Percentiles rank a stretch among this genome's conserved stretches.
phyloP scores from a whole-genome alignment of 2,888 invertebrate species.

The Melipona beecheii region DNA sequence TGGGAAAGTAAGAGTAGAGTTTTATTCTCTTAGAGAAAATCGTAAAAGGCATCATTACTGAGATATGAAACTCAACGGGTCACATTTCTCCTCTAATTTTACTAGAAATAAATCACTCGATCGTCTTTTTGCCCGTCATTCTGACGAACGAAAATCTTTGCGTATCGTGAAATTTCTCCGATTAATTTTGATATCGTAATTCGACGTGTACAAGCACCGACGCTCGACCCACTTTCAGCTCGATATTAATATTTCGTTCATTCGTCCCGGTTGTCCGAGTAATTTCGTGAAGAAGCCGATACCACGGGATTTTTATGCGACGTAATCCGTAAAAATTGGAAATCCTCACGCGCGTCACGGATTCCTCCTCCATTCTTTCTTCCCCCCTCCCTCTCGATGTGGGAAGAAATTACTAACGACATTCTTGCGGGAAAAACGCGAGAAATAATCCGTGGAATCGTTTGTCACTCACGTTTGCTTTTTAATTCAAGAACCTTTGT shows the following conservation, averaged over 20 bases:
- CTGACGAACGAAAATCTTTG: background rate
- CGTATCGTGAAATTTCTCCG: background rate
- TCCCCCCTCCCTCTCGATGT: background rate
- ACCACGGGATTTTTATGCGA: background rate
- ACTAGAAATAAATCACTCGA: background rate
- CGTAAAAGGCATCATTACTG: too few species aligned
- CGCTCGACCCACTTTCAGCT: constrained; percentile 23
- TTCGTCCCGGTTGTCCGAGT: constrained; percentile 16
- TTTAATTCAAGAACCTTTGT: background rate
- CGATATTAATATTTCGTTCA: constrained; percentile 24
- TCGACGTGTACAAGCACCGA: background rate
- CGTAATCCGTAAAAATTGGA: constrained; percentile 38
- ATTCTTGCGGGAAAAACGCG: constrained; percentile 13
- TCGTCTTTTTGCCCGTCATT: too few species aligned
- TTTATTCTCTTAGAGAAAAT: too few species aligned
- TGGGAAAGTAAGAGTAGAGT: too few species aligned
- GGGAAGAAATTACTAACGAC: constrained; percentile 24
- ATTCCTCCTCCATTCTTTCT: background rate
- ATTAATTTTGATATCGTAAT: constrained; percentile 9
- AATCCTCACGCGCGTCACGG: constrained; percentile 44
- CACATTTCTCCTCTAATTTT: background rate
- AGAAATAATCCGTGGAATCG: constrained; percentile 36
- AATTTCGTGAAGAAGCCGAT: constrained; percentile 20
- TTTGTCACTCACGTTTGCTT: constrained; percentile 43
- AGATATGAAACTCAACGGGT: background rate